These are phyloP conservation scores for Geothlypis trichas DNA, from an alignment of 2,113 vertebrate genomes.

Conservation along the genomic window DNA sequence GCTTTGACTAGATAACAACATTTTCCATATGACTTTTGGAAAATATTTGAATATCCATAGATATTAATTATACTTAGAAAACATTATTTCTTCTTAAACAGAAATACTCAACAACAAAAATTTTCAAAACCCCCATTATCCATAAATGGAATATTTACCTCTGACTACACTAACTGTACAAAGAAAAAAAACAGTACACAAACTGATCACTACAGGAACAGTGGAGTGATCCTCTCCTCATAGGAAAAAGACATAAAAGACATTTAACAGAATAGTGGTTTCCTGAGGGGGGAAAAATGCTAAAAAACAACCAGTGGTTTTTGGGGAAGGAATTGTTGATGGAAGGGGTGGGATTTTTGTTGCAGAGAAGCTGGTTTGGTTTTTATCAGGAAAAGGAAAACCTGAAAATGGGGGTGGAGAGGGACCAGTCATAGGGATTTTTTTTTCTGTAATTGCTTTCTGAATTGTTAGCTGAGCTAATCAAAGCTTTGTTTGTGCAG, in stretches of 20 bases:
- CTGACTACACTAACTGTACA: neutral
- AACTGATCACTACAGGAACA: neutral
- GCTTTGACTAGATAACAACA: neutral
- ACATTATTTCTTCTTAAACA: neutral
- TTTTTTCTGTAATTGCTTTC: neutral
- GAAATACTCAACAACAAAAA: neutral
- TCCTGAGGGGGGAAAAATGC: accelerated
- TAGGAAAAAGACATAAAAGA: neutral
- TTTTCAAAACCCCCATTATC: neutral
- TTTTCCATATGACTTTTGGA: neutral
- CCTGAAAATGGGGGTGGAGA: neutral
- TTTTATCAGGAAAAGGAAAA: neutral
- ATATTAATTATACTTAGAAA: neutral
- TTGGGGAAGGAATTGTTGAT: neutral
- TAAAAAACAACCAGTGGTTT: neutral
- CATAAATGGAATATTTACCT: neutral
- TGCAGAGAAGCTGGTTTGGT: accelerated
- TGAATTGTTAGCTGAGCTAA: neutral
- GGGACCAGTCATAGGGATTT: neutral
- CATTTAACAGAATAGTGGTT: neutral
- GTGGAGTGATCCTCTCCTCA: neutral
- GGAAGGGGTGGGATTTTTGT: neutral
- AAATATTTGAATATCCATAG: neutral
- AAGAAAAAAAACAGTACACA: neutral
- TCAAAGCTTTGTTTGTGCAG: neutral